Conservation (phyloP, 1,140 invertebrate genomes). For the Drosophila asahinai region DNA sequence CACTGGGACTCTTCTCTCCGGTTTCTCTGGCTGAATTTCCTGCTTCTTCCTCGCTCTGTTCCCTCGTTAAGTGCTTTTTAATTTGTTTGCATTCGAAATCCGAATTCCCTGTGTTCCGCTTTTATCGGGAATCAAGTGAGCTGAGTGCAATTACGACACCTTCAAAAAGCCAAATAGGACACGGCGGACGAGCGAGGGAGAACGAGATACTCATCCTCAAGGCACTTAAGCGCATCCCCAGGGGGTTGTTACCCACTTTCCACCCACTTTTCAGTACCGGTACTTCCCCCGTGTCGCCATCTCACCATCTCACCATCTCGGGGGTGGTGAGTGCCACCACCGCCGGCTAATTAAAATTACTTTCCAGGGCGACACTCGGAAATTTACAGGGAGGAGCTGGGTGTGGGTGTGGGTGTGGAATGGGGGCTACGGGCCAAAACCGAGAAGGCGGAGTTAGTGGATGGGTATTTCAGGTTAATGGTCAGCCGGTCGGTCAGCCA, state of each 20-base stretch:
- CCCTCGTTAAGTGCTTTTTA: conserved; percentile 78
- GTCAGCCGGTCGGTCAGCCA: conserved; percentile 47
- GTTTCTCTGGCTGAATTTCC: background rate
- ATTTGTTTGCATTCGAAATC: conserved; percentile 74
- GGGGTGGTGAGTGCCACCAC: conserved; percentile 25
- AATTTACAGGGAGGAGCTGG: conserved; percentile 36
- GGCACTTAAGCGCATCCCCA: conserved; percentile 74
- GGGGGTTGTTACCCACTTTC: conserved; percentile 49
- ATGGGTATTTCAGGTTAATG: conserved; percentile 44
- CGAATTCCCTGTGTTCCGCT: conserved; percentile 46
- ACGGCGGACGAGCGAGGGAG: background rate
- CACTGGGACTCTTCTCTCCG: background rate
- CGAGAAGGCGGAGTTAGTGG: conserved; percentile 9
- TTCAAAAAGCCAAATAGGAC: conserved; percentile 72
- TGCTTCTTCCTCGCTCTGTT: background rate
- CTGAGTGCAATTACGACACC: conserved; percentile 81
- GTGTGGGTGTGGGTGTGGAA: background rate
- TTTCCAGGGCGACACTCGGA: conserved; percentile 64
- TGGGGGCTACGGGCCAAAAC: conserved; percentile 2
- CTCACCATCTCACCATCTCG: background rate
- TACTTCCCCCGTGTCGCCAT: background rate
- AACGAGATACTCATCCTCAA: conserved; percentile 31
- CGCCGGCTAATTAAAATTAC: conserved; percentile 77
- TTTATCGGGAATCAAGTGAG: conserved; percentile 75
- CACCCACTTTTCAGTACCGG: conserved; percentile 13